Evolutionary conservation across 2,888 invertebrate species (phyloP), one percentile per base, ranked within the genome.

Genomic region (Melipona beecheii): DNA sequence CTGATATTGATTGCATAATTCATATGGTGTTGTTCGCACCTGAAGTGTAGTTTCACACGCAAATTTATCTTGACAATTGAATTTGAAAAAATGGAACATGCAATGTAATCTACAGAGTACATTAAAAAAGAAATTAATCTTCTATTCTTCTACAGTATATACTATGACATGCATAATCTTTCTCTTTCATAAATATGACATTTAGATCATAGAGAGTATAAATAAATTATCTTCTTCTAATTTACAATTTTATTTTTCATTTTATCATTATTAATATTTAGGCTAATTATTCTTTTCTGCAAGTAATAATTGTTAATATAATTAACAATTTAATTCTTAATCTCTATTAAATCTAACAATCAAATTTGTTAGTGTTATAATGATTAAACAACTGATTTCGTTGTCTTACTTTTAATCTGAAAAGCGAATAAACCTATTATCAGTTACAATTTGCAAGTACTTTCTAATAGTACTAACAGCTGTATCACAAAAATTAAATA

Each of bases 1-100:
- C 69, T 70, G n/a, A 62, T 79, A 84, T 76, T 31, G 79, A 79
- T 78, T 75, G 68, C 64, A 77, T 81, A 72, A 72, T 76, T 31
- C 31, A 0, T 15, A 13, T n/a, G 0, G 2, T 0, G 60, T 50
- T 31, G 21, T 24, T 58, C 49, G 19, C 6, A 1, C 27, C 56
- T 56, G 24, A n/a, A n/a, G n/a, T 69, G n/a, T 0, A 75, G 24
- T 52, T 69, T 60, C 69, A 19, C n/a, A 58, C 36, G 36, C 15
- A 13, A 31, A 60, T 75, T 75, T 27, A 68, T 58, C 0, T 69
- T 27, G 50, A 27, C 43, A 56, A 43, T 13, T 65, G 52, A 36
- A 13, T 36, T 36, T 54, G 17, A 27, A 21, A 2, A 15, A 54
- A 54, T 19, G 4, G 4, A 56, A n/a, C n/a, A 4, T 43, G 3